phyloP scores from a whole-genome alignment of 2,797 vertebrate genomes.

The Esox masquinongy region DNA sequence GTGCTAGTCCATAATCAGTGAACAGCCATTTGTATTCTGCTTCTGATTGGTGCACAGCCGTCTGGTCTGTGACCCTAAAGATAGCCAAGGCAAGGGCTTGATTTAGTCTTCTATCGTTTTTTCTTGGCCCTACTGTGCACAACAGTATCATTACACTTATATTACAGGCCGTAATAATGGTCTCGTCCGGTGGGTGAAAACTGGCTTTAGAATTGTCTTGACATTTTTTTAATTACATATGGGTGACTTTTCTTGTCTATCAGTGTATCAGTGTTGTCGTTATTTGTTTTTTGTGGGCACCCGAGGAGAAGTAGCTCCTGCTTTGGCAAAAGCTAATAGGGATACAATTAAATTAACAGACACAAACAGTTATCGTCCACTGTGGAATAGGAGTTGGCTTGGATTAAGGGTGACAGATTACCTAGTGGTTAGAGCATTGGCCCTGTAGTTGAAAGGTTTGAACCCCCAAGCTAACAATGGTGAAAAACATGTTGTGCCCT shows the following conservation, averaged over 20 bases:
- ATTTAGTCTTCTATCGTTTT: neutral
- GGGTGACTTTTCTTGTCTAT: too few species aligned
- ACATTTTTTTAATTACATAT: neutral
- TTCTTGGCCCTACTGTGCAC: neutral
- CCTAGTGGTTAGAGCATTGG: too few species aligned
- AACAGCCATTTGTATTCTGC: neutral
- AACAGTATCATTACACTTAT: neutral
- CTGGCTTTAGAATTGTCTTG: neutral
- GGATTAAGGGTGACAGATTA: neutral
- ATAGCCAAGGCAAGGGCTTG: neutral
- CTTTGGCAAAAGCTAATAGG: too few species aligned
- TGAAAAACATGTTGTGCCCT: too few species aligned
- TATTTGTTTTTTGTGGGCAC: too few species aligned
- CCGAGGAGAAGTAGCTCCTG: too few species aligned
- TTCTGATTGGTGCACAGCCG: neutral
- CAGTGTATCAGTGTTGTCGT: too few species aligned
- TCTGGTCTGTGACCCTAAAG: neutral
- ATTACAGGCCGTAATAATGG: neutral
- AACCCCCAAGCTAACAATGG: too few species aligned
- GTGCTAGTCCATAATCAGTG: neutral
- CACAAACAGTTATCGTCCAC: neutral
- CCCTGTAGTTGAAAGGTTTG: too few species aligned
- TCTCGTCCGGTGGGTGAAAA: neutral
- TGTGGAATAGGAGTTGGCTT: neutral
- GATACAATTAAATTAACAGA: too few species aligned